phyloP scores from a whole-genome alignment of 2,888 invertebrate genomes.

The Sphinx pinastri region DNA sequence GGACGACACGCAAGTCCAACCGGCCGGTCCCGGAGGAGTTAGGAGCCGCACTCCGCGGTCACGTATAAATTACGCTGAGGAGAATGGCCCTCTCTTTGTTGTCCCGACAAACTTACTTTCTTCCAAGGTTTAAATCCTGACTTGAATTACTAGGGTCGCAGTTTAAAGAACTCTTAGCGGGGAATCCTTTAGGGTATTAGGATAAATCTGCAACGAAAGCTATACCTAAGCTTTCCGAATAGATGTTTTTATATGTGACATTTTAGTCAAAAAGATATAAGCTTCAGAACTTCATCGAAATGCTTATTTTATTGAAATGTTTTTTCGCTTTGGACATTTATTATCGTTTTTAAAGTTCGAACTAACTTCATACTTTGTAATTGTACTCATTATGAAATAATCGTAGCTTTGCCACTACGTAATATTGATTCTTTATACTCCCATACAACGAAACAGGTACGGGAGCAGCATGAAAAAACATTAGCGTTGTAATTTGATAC shows the following conservation, averaged over 20 bases:
- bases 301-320: no score
- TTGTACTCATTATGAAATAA: no score
- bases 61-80: slow-evolving; percentile 80
- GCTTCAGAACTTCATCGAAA: no score
- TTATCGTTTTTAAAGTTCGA: no score
- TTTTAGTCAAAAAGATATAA: no score
- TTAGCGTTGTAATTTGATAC: slow-evolving; percentile 75
- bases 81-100: slow-evolving; percentile 73
- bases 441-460: neutral
- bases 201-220: slow-evolving; percentile 46
- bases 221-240: slow-evolving; percentile 46
- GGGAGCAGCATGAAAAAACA: slow-evolving; percentile 57
- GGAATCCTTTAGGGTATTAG: slow-evolving; percentile 55
- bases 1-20: slow-evolving; percentile 63
- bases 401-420: neutral
- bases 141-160: slow-evolving; percentile 73
- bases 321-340: no score
- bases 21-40: slow-evolving; percentile 55
- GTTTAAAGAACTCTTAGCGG: slow-evolving; percentile 67
- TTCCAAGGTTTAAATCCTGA: slow-evolving; percentile 77
- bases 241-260: no score
- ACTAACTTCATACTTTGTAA: no score
- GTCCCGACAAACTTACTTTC: slow-evolving; percentile 74
- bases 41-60: slow-evolving; percentile 65
- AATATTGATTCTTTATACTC: neutral